Conservation (phyloP, 2,797 vertebrate genomes). For the Helostoma temminkii region DNA sequence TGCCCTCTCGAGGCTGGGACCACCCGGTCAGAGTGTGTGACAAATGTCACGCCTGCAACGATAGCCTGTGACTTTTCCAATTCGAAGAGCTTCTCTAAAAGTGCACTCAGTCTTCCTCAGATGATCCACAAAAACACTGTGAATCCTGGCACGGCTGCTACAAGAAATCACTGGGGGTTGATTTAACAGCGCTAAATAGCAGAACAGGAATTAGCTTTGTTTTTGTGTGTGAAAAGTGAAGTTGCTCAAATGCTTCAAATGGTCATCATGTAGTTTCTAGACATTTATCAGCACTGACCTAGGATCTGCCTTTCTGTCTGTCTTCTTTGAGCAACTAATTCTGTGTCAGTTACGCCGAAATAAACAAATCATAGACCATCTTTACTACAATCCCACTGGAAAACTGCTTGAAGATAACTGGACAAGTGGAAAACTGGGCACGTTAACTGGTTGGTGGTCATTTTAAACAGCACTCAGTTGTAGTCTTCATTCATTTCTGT, state of each 20-base stretch:
- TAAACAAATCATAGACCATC: background rate
- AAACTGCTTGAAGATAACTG: background rate
- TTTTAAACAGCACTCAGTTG: background rate
- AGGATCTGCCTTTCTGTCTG: slow-evolving; percentile 12
- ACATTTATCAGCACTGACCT: background rate
- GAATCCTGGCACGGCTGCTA: slow-evolving; percentile 27
- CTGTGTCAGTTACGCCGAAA: background rate
- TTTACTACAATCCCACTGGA: slow-evolving; percentile 7
- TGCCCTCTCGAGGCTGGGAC: slow-evolving; percentile 89
- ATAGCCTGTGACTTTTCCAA: slow-evolving; percentile 67
- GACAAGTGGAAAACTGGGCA: slow-evolving; percentile 29
- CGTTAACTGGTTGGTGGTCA: slow-evolving; percentile 19
- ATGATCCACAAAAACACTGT: slow-evolving; percentile 29
- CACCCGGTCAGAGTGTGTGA: slow-evolving; percentile 88
- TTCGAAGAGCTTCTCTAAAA: slow-evolving; percentile 2
- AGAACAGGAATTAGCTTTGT: slow-evolving; percentile 30
- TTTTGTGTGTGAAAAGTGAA: background rate
- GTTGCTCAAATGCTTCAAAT: slow-evolving; percentile 9
- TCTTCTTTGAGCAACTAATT: slow-evolving; percentile 4
- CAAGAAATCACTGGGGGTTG: background rate
- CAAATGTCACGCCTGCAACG: slow-evolving; percentile 73
- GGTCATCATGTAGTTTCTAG: background rate
- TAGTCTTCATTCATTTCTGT: slow-evolving; percentile 7
- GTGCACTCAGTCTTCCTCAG: slow-evolving; percentile 39
- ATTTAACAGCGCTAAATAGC: slow-evolving; percentile 1